These are phyloP conservation scores for Drosophila yakuba DNA, from an alignment of 1,140 invertebrate genomes.

Conservation along the genomic window DNA sequence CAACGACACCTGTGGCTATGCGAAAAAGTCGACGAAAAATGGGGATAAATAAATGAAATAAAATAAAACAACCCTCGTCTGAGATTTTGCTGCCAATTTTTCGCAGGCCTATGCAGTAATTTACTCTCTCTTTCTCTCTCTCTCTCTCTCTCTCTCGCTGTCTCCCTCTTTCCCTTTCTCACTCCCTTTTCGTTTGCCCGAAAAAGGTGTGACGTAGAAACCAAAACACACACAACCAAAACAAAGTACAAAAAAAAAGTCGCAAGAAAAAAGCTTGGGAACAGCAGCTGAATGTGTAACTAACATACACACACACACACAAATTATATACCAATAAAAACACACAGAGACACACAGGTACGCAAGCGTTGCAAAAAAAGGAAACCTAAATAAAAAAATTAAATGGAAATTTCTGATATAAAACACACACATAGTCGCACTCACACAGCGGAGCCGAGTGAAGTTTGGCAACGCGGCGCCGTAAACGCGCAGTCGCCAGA, in stretches of 20 bases:
- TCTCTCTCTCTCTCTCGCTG: too few relatives aligned
- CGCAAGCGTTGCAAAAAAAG: constrained; percentile 63
- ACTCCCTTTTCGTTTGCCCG: background rate
- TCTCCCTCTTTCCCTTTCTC: background rate
- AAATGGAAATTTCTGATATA: constrained; percentile 83
- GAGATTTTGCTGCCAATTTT: constrained; percentile 61
- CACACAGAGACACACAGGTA: constrained; percentile 18
- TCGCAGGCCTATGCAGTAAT: constrained; percentile 58
- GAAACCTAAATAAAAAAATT: constrained; percentile 82
- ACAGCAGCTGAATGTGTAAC: constrained; percentile 74
- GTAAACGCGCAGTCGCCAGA: constrained; percentile 44
- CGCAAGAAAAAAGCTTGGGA: constrained; percentile 27
- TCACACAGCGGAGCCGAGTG: constrained; percentile 27
- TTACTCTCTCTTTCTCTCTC: background rate
- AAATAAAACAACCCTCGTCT: constrained; percentile 59
- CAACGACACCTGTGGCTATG: constrained; percentile 72
- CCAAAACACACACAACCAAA: constrained; percentile 28
- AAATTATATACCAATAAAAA: constrained; percentile 43
- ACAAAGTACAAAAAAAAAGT: constrained; percentile 9
- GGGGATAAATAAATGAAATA: constrained; percentile 15
- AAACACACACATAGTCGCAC: constrained; percentile 53
- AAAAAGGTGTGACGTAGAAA: constrained; percentile 62
- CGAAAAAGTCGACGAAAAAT: constrained; percentile 28
- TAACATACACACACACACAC: constrained; percentile 55
- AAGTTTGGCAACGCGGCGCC: constrained; percentile 70